These are phyloP conservation scores for Rhombomys opimus DNA, from an alignment of 2,113 vertebrate species.

Conservation along the genomic window DNA sequence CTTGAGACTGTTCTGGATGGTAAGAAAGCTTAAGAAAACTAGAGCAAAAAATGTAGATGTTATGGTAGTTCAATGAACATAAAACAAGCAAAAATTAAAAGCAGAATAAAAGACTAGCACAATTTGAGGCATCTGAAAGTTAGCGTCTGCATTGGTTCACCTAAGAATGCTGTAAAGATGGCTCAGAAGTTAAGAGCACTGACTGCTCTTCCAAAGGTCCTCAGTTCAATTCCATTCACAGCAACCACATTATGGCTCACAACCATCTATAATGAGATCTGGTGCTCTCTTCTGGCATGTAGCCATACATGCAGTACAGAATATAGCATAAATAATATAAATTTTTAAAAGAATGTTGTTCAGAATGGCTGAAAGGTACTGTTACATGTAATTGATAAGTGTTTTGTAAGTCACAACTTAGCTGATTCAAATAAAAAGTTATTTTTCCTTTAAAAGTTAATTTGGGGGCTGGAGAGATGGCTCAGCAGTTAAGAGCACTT, in stretches of 20 bases:
- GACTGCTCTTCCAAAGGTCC: no score
- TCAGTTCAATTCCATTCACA: no score
- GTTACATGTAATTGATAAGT: not conserved
- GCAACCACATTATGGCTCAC: no score
- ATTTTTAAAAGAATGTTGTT: not conserved
- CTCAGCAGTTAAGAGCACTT: not conserved
- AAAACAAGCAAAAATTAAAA: constrained; percentile 14
- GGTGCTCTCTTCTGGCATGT: no score
- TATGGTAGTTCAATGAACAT: not conserved
- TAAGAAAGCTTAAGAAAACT: constrained; percentile 79
- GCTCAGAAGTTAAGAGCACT: no score
- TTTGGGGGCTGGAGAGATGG: not conserved
- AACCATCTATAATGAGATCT: no score
- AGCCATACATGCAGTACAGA: no score
- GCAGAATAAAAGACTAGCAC: not conserved
- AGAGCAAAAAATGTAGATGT: not conserved
- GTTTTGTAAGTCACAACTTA: not conserved
- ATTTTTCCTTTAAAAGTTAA: constrained; percentile 6
- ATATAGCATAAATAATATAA: no score
- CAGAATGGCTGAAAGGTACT: not conserved
- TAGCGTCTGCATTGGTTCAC: not conserved
- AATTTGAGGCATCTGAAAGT: not conserved
- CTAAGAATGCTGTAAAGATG: not conserved
- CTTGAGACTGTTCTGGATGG: constrained; percentile 89
- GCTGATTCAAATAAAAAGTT: constrained; percentile 19